Evolutionary conservation across 2,113 vertebrate species (phyloP), one percentile per base, ranked within the genome.

Genomic region (Gopherus evgoodei): DNA sequence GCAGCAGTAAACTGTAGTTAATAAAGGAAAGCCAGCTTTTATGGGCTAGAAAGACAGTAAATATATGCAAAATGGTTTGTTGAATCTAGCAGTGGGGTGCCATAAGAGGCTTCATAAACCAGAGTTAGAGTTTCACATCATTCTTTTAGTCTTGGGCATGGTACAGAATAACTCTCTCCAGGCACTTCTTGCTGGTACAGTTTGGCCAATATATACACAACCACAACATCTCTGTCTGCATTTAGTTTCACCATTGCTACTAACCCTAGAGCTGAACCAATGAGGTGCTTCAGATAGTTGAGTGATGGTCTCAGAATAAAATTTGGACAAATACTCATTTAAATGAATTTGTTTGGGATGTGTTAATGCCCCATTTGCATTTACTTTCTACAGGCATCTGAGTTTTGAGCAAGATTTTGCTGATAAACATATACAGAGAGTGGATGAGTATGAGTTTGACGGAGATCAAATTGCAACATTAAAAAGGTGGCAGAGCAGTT

Each of bases 11-110:
- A 93, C 96, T 82, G 86, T 94, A 95, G 91, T 96, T 97, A 97
- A 97, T 96, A 97, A 98, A 97, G 94, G 92, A 95, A 95, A 97
- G 93, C 72, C 94, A 94, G 97, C 53, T 95, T 97, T 97, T 97
- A 97, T 96, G 89, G 89, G 89, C 92, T 95, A 90, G 94, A 87
- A 95, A 97, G 94, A 90, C 94, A 89, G 94, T 95, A 98, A 97
- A 96, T 97, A 95, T 83, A 97, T 96, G 96, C 95, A 97, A 97
- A 98, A 96, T 93, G 97, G 94, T 95, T 97, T 97, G 97, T 97
- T 97, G 97, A 97, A 97, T 97, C 93, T 97, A 97, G 89, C 97
- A 97, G 95, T 95, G 88, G 97, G 95, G 94, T 96, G 94, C 95
- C 86, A 53, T 97, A 96, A 97, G 96, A 97, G 93, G 95, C 95